Evolutionary conservation across 2,888 invertebrate genomes (phyloP).

Genomic region (Chromoteleia sp.): DNA sequence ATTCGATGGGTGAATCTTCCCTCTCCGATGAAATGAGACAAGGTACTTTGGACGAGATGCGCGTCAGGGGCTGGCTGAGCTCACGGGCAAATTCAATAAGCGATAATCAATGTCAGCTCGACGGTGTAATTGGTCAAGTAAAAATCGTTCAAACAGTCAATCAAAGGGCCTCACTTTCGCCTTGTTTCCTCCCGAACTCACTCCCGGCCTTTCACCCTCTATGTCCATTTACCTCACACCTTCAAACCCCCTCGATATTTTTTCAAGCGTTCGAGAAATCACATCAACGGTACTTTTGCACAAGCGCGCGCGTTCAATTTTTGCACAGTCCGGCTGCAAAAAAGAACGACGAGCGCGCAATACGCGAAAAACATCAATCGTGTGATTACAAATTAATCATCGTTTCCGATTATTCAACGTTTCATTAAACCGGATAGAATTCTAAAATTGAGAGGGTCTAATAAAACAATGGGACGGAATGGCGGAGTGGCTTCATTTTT

Average conservation of each 20-base stretch:
- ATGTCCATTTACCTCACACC: conserved; percentile 69
- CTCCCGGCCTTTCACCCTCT: conserved; percentile 64
- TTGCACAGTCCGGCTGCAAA: background rate
- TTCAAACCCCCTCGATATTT: conserved; percentile 54
- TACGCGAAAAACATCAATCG: background rate
- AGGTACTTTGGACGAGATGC: conserved; percentile 75
- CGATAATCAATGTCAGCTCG: conserved; percentile 83
- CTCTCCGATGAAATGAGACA: conserved; percentile 72
- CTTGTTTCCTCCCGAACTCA: conserved; percentile 65
- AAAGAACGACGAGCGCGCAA: conserved; percentile 13
- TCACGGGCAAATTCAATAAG: conserved; percentile 83
- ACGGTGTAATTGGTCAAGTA: conserved; percentile 78
- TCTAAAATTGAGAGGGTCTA: conserved; percentile 27
- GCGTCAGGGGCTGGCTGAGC: conserved; percentile 71
- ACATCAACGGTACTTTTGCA: conserved; percentile 72
- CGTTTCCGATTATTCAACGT: conserved; percentile 31
- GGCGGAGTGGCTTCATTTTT: conserved; percentile 50
- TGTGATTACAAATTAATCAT: conserved; percentile 14
- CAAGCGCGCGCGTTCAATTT: conserved; percentile 76
- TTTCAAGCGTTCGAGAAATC: conserved; percentile 68
- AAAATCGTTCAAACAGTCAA: conserved; percentile 84
- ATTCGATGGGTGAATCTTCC: conserved; percentile 59
- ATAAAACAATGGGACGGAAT: conserved; percentile 36
- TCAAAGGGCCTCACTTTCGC: conserved; percentile 77
- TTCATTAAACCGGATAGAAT: conserved; percentile 51